phyloP scores from a whole-genome alignment of 2,797 vertebrate species.

The Manis pentadactyla region DNA sequence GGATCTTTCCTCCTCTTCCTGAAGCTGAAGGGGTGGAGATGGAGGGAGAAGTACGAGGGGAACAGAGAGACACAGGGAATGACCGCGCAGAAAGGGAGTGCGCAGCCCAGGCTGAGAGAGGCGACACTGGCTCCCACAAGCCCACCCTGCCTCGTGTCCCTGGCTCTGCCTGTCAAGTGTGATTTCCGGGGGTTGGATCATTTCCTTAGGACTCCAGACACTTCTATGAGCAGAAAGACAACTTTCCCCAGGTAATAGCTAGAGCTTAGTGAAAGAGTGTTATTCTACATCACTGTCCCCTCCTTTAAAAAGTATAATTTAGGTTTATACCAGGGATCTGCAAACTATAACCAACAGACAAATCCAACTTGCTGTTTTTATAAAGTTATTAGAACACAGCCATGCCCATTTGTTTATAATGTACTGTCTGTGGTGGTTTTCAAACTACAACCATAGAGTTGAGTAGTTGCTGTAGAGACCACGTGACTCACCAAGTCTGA shows the following conservation, averaged over 20 bases:
- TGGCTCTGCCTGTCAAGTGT: neutral
- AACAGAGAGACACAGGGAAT: neutral
- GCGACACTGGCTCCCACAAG: rapidly evolving
- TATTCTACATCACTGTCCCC: neutral
- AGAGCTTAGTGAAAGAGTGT: neutral
- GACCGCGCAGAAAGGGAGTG: neutral
- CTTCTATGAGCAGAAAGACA: neutral
- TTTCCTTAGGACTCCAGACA: neutral
- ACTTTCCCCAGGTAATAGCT: neutral
- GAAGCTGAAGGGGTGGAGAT: neutral
- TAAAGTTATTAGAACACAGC: conserved; percentile 38
- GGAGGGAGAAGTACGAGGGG: rapidly evolving
- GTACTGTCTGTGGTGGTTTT: neutral
- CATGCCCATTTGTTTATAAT: neutral
- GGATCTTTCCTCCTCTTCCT: neutral
- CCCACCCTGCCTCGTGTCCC: neutral
- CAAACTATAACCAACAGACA: neutral
- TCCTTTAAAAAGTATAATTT: neutral
- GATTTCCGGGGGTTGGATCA: neutral
- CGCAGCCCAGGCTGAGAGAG: neutral
- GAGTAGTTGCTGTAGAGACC: neutral
- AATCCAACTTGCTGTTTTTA: neutral
- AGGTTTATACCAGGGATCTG: neutral
- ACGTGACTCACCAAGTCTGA: neutral
- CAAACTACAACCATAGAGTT: neutral